Evolutionary conservation across 2,113 vertebrate species (phyloP).

Genomic region (Tetrao urogallus): DNA sequence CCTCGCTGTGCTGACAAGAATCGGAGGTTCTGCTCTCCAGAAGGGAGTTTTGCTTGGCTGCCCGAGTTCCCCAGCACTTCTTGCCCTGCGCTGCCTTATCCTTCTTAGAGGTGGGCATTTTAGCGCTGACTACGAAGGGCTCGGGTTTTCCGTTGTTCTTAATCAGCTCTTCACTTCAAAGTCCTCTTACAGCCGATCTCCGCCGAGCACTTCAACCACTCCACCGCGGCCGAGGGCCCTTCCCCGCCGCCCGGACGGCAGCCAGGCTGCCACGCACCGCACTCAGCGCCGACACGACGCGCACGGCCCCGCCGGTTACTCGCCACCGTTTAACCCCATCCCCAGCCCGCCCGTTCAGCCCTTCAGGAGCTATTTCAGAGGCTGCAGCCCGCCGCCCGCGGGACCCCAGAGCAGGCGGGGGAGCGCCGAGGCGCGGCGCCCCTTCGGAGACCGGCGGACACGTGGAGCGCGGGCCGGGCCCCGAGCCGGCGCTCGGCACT

Average conservation of each 20-base stretch:
- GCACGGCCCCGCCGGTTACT: neutral
- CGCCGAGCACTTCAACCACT: neutral
- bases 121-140: neutral
- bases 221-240: neutral
- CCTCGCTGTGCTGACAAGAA: neutral
- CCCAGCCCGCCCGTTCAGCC: neutral
- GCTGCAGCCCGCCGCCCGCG: too few species aligned
- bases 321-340: neutral
- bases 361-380: neutral
- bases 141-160: neutral
- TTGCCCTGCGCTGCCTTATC: neutral
- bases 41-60: neutral
- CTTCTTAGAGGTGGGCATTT: neutral
- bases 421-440: neutral
- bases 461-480: neutral
- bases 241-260: neutral
- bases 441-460: neutral
- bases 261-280: neutral
- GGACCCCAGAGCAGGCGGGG: neutral
- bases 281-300: neutral
- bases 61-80: neutral
- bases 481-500: slow-evolving; percentile 34
- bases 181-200: neutral
- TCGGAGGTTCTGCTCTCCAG: neutral
- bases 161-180: slow-evolving; percentile 14